phyloP scores from a whole-genome alignment of 2,113 vertebrate species.

The Cynocephalus volans region DNA sequence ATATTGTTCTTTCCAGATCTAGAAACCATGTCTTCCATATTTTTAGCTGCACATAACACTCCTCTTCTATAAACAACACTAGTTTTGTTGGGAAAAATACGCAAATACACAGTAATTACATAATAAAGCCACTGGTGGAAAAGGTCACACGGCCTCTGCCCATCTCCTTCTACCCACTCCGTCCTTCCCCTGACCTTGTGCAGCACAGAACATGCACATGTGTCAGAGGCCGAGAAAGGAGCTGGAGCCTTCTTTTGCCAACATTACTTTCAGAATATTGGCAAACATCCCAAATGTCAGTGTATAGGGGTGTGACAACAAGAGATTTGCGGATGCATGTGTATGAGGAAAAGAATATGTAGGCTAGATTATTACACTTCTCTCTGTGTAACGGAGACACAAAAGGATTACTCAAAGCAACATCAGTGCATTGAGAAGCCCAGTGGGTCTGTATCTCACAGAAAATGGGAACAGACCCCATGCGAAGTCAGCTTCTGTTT shows the following conservation, averaged over 20 bases:
- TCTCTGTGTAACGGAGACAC: too few species aligned
- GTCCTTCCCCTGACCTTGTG: rapidly evolving
- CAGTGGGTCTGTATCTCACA: too few species aligned
- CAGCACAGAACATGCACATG: not conserved
- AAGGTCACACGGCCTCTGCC: rapidly evolving
- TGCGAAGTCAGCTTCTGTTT: too few species aligned
- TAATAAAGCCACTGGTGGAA: not conserved
- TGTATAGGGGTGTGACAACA: not conserved
- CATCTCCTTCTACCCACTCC: not conserved
- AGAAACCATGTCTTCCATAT: not conserved
- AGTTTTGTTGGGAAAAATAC: not conserved
- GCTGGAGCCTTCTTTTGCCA: not conserved
- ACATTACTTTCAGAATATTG: not conserved
- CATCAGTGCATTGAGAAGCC: too few species aligned
- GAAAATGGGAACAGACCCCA: too few species aligned
- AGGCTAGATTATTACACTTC: not conserved
- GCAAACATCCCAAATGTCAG: constrained; percentile 44
- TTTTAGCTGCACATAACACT: not conserved
- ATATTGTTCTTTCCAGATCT: not conserved
- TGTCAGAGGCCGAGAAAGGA: not conserved
- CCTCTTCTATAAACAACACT: not conserved
- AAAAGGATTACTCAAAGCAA: too few species aligned
- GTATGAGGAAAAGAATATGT: not conserved
- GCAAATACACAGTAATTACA: not conserved
- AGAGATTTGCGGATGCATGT: not conserved